A percentile compares a stretch with the other conserved stretches of the same genome.
Conservation (phyloP, 2,888 invertebrate genomes). For the Panzeria rudis region DNA sequence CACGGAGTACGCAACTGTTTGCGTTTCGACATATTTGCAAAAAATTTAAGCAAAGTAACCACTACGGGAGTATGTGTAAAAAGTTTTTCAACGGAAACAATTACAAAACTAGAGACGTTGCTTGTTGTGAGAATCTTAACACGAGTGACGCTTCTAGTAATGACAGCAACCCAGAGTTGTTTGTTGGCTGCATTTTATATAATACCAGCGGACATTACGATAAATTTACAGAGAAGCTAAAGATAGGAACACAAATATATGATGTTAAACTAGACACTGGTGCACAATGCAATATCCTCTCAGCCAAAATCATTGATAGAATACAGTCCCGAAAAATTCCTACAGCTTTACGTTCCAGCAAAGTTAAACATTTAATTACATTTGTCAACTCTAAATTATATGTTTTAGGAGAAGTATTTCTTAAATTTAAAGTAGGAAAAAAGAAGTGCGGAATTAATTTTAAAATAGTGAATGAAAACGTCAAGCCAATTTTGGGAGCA, state of each 20-base stretch:
- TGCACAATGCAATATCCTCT: not conserved
- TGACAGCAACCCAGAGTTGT: not conserved
- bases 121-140: not conserved
- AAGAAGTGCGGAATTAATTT: not conserved
- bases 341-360: not conserved
- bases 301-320: not conserved
- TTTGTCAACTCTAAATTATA: constrained; percentile 20
- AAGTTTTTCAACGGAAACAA: not conserved
- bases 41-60: not conserved
- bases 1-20: not conserved
- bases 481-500: constrained; percentile 43
- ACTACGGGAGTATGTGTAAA: not conserved
- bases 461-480: constrained; percentile 17
- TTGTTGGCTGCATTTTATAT: not conserved
- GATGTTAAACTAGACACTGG: too few species aligned
- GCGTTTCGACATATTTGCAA: not conserved
- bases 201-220: not conserved
- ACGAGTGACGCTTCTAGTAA: not conserved
- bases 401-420: not conserved
- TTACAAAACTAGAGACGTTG: not conserved
- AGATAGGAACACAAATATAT: not conserved
- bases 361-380: constrained; percentile 19
- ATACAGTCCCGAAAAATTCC: too few species aligned
- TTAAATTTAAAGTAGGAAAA: constrained; percentile 11
- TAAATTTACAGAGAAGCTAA: constrained; percentile 6